Percentiles rank a stretch among this genome's conserved stretches.
These are phyloP conservation scores for Belgica antarctica DNA, from an alignment of 2,888 invertebrate species.

Conservation along the genomic window DNA sequence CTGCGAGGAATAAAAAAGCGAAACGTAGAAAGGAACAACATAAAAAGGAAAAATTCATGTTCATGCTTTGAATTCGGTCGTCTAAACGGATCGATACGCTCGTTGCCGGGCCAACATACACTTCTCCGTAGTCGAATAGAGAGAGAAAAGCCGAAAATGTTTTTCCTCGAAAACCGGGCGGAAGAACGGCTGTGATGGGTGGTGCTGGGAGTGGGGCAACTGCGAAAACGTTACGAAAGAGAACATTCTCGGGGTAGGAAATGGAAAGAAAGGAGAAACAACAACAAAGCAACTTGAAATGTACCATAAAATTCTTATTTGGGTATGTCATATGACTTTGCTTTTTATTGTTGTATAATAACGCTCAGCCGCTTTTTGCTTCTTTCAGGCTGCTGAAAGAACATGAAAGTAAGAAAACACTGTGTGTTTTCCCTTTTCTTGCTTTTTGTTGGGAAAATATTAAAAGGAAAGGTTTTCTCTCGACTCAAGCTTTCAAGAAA, in stretches of 20 bases:
- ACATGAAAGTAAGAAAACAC: no score
- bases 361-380: background rate
- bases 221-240: no score
- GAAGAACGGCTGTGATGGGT: background rate
- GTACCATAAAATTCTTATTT: slow-evolving; percentile 36
- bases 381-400: background rate
- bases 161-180: slow-evolving; percentile 26
- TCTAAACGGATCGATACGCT: slow-evolving; percentile 34
- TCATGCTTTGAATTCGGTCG: slow-evolving; percentile 34
- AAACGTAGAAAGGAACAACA: slow-evolving; percentile 12
- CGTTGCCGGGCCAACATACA: slow-evolving; percentile 36
- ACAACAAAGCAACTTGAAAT: slow-evolving; percentile 33
- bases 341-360: slow-evolving; percentile 32
- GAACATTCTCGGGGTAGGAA: background rate
- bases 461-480: background rate
- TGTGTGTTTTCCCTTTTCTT: no score
- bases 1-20: background rate
- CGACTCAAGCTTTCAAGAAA: background rate
- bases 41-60: slow-evolving; percentile 20
- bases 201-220: no score
- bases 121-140: background rate
- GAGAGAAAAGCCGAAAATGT: slow-evolving; percentile 23
- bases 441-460: background rate
- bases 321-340: slow-evolving; percentile 41
- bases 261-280: slow-evolving; percentile 16